Conservation (phyloP, 2,888 invertebrate genomes). For the Parelbella ahira region DNA sequence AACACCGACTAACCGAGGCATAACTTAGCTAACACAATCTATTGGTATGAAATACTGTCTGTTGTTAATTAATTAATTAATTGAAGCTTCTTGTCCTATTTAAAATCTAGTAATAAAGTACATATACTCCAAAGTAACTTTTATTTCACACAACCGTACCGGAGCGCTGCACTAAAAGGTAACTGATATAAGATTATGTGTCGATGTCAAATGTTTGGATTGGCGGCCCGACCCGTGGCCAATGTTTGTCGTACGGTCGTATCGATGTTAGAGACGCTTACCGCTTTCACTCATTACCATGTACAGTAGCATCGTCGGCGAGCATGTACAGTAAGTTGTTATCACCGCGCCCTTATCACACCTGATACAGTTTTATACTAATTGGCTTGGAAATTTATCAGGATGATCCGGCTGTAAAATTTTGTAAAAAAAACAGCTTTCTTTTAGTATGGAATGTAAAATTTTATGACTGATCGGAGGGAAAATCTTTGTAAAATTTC, state of each 20-base stretch:
- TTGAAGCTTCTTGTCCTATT: slow-evolving; percentile 66
- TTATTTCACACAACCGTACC: slow-evolving; percentile 73
- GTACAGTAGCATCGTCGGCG: slow-evolving; percentile 37
- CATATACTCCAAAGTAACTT: slow-evolving; percentile 78
- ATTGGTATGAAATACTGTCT: slow-evolving; percentile 33
- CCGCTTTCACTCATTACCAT: slow-evolving; percentile 55
- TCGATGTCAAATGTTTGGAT: slow-evolving; percentile 48
- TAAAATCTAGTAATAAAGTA: slow-evolving; percentile 76
- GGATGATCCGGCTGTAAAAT: no score
- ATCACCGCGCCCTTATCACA: neutral
- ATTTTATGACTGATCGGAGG: no score
- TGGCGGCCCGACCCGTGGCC: slow-evolving; percentile 32
- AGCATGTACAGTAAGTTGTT: slow-evolving; percentile 20
- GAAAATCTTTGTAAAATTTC: no score
- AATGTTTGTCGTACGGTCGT: slow-evolving; percentile 64
- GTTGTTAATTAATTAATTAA: slow-evolving; percentile 43
- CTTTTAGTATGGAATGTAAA: no score
- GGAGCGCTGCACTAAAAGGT: slow-evolving; percentile 73
- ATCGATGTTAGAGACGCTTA: slow-evolving; percentile 68
- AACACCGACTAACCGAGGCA: slow-evolving; percentile 49
- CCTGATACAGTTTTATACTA: no score
- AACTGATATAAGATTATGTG: slow-evolving; percentile 57
- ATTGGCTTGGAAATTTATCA: slow-evolving; percentile 11
- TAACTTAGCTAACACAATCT: slow-evolving; percentile 47
- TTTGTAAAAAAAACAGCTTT: no score